Percentiles rank a stretch among this genome's conserved stretches.
Conservation (phyloP, 2,797 vertebrate species). For the Mormyrops attenuatus region DNA sequence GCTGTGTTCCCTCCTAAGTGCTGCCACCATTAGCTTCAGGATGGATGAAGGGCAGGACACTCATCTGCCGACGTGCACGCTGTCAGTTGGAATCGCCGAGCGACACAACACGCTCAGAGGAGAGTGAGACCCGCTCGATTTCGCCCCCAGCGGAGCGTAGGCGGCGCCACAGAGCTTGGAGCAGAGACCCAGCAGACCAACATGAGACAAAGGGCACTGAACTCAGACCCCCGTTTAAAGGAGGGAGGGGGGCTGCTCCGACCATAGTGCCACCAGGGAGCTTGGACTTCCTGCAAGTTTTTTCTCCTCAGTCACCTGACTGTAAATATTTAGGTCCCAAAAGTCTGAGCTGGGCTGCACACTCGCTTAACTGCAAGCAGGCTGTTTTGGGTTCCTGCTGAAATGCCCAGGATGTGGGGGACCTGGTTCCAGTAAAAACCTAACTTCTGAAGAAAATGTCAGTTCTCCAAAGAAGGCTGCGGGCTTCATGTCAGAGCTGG, state of each 20-base stretch:
- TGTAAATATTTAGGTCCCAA: neutral
- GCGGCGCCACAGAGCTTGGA: neutral
- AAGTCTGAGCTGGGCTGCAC: neutral
- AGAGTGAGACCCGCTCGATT: neutral
- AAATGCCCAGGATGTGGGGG: neutral
- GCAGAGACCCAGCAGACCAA: neutral
- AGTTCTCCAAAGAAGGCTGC: neutral
- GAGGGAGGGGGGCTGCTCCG: neutral
- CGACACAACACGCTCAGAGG: neutral
- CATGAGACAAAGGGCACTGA: neutral
- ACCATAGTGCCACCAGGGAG: neutral
- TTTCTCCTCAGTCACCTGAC: neutral
- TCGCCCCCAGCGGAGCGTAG: neutral
- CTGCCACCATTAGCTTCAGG: neutral
- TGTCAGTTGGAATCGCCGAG: neutral
- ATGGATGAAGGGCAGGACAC: neutral
- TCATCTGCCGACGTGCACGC: neutral
- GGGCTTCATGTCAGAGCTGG: neutral
- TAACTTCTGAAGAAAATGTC: neutral
- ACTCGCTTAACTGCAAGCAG: neutral
- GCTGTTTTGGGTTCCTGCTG: neutral
- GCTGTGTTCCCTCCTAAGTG: neutral
- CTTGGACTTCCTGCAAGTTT: neutral
- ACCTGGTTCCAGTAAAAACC: neutral
- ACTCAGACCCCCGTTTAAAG: neutral